Evolutionary conservation across 2,113 vertebrate species (phyloP).

Genomic region (Taurulus bubalis): DNA sequence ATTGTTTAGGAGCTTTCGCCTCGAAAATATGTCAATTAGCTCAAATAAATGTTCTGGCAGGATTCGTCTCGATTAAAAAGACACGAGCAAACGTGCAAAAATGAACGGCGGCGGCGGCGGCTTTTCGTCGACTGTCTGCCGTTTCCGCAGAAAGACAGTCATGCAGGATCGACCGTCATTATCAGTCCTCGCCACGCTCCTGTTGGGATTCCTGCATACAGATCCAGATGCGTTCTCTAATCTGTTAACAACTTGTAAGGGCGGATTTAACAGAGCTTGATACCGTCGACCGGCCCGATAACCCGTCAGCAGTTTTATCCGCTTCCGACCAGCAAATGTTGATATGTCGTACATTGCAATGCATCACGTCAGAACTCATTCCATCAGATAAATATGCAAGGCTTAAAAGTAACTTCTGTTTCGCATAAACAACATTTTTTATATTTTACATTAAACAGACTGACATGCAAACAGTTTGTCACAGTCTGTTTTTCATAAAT

Average conservation of each 20-base stretch:
- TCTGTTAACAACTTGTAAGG: not conserved
- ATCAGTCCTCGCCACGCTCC: slow-evolving; percentile 3
- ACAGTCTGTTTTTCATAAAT: not conserved
- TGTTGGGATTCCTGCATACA: slow-evolving; percentile 7
- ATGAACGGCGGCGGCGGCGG: not conserved
- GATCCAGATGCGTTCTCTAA: slow-evolving; percentile 2
- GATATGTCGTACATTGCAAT: not conserved
- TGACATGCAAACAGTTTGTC: too few species aligned
- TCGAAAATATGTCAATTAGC: not conserved
- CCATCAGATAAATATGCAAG: not conserved
- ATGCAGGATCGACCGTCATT: not conserved
- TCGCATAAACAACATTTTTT: too few species aligned
- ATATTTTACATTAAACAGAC: too few species aligned
- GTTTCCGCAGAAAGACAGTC: not conserved
- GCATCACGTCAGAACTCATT: not conserved
- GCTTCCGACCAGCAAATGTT: not conserved
- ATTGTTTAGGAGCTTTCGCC: not conserved
- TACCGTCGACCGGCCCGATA: not conserved
- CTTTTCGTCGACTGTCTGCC: not conserved
- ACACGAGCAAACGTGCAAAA: not conserved
- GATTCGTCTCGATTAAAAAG: not conserved
- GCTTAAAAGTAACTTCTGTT: not conserved
- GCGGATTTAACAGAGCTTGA: not conserved
- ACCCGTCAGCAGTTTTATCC: not conserved
- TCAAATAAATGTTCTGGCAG: not conserved